Percentiles rank a stretch among this genome's conserved stretches.
phyloP scores from a whole-genome alignment of 2,797 vertebrate species.

The Sphaeramia orbicularis region DNA sequence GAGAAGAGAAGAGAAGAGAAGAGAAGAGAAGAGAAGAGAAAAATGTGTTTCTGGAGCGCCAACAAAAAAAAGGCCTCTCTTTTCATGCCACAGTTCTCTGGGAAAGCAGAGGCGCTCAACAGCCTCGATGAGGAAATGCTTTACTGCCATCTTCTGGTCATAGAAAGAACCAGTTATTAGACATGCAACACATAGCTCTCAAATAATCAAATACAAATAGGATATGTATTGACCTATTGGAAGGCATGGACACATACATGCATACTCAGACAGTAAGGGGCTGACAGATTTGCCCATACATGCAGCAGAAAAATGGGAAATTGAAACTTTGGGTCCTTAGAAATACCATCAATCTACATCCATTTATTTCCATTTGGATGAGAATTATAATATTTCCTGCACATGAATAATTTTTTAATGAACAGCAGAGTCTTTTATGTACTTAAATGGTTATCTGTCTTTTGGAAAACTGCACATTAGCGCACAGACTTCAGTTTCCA shows the following conservation, averaged over 20 bases:
- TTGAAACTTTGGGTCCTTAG: conserved; percentile 16
- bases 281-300: conserved; percentile 22
- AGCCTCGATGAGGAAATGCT: conserved; percentile 55
- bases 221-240: conserved; percentile 55
- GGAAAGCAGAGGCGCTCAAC: not conserved
- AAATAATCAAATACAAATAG: conserved; percentile 68
- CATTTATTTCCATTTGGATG: conserved; percentile 8
- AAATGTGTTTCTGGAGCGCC: conserved; percentile 13
- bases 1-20: not conserved
- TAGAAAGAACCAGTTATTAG: conserved; percentile 37
- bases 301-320: conserved; percentile 16
- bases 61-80: conserved; percentile 20
- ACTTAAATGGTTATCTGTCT: conserved; percentile 28
- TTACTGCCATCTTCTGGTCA: conserved; percentile 81
- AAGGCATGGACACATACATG: conserved; percentile 19
- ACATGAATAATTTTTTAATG: conserved; percentile 14
- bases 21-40: conserved; percentile 10
- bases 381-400: not conserved
- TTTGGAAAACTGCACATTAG: conserved; percentile 32
- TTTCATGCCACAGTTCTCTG: not conserved
- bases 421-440: conserved; percentile 15
- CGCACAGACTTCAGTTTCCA: conserved; percentile 14
- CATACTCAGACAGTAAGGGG: conserved; percentile 6
- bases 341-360: not conserved
- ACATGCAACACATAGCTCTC: conserved; percentile 44